Base-by-base conservation (phyloP, 2,797 vertebrate species). In the Enteromius thamalakanensis region DNA sequence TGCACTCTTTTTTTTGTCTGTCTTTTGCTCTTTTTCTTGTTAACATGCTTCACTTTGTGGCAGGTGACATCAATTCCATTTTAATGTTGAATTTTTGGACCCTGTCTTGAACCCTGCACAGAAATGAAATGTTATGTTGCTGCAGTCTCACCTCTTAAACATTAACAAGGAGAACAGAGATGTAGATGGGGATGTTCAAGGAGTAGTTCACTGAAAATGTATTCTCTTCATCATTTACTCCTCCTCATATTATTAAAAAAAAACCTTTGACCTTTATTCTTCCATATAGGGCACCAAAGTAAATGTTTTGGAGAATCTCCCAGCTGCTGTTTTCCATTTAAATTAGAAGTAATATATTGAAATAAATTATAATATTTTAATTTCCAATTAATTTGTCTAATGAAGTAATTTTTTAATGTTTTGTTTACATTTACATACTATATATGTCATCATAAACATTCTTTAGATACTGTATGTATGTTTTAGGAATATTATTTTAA, bases 41-140 rank as follows among this genome's bases (percentile, higher is more conserved):
- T 74, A 64, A 42, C 32, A 23, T 74, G 55, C 19, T 81, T 47
- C 55, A 49, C 19, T 81, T 81, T 81, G 29, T 37, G 53, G 69
- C 29, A 26, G 75, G 37, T 76, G 37, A 45, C 23, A 29, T 23
- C 3, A 26, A 12, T 62, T 76, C 62, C 0, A 4, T 40, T 32
- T 32, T 32, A 17, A 32, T 72, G 70, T 26, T 0, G 21, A 69
- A 42, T 55, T 3, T 81, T 64, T 72, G 26, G 8, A 62, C 14
- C 34, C 40, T 58, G 15, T 70, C 67, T 58, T 58, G 19, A 70
- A 60, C 37, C 51, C 40, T 21, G 9, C 17, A n/a, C 47, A 26
- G 47, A 80, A 69, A 21, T 53, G 8, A 69, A 64, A 58, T 70
- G 23, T 10, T 70, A 53, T 37, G 32, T 10, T 49, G 1, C 23